Evolutionary conservation across 2,113 vertebrate genomes (phyloP).

Genomic region (Atrichornis clamosus): DNA sequence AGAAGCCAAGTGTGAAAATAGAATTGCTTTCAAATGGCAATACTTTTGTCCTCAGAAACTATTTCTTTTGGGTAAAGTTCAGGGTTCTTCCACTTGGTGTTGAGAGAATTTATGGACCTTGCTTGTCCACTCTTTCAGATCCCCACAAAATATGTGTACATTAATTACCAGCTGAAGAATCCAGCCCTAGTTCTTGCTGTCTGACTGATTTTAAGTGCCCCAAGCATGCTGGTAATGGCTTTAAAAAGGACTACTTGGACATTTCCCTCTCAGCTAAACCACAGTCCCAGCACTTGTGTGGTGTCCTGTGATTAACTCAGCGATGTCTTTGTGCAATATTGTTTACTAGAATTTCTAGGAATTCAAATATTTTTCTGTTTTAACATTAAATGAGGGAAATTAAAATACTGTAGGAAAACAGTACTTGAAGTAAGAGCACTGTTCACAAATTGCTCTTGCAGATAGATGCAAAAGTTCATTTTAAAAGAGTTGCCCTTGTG

Average conservation of each 20-base stretch:
- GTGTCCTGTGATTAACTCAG: not conserved
- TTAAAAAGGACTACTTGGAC: not conserved
- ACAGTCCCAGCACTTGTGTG: not conserved
- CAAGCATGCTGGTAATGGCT: not conserved
- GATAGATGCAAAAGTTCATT: not conserved
- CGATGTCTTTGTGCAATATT: not conserved
- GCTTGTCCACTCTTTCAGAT: not conserved
- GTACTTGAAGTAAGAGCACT: not conserved
- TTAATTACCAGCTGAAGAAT: not conserved
- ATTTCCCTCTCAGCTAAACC: not conserved
- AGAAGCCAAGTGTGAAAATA: not conserved
- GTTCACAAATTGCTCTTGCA: not conserved
- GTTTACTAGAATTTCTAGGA: constrained; percentile 8
- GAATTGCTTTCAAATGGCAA: not conserved
- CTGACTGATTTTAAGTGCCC: not conserved
- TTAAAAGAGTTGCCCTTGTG: not conserved
- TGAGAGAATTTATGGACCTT: constrained; percentile 12
- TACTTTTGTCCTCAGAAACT: not conserved
- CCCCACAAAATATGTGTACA: not conserved
- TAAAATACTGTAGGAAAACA: constrained; percentile 27
- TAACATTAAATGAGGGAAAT: constrained; percentile 16
- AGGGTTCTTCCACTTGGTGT: not conserved
- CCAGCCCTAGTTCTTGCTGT: not conserved
- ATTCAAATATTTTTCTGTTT: constrained; percentile 45
- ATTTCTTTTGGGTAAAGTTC: not conserved